phyloP scores from a whole-genome alignment of 1,140 invertebrate species.

The Scaptomyza graminum region DNA sequence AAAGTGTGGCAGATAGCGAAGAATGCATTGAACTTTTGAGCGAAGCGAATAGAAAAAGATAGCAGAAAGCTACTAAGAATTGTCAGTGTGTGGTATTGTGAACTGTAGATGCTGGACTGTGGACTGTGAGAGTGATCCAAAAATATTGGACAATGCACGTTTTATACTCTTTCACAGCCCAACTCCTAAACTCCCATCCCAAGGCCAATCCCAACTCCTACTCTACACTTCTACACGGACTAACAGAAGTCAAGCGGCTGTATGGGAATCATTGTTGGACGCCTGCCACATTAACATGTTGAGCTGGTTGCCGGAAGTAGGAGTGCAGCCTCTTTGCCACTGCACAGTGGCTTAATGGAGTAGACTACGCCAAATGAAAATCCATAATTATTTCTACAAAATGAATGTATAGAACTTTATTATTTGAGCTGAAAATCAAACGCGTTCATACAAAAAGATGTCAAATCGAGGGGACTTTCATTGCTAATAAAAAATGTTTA shows the following conservation, averaged over 20 bases:
- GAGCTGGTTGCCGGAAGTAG: slow-evolving; percentile 64
- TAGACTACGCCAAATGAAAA: no score
- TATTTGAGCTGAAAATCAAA: no score
- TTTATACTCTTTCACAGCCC: not conserved
- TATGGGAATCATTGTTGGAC: slow-evolving; percentile 41
- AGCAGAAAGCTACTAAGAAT: slow-evolving; percentile 34
- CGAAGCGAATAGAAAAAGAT: slow-evolving; percentile 11
- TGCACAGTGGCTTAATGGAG: slow-evolving; percentile 21
- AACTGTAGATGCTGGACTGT: no score
- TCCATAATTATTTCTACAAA: no score
- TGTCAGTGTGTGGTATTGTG: not conserved
- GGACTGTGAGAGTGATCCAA: slow-evolving; percentile 8
- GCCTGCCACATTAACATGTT: slow-evolving; percentile 73
- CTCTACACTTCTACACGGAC: not conserved
- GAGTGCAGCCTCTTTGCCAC: slow-evolving; percentile 27
- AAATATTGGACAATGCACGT: slow-evolving; percentile 54
- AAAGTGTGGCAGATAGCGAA: slow-evolving; percentile 40
- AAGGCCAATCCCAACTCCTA: not conserved
- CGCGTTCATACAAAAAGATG: no score
- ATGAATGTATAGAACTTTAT: no score
- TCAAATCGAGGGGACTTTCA: no score
- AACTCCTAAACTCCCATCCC: not conserved
- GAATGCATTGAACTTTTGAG: slow-evolving; percentile 69
- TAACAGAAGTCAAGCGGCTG: slow-evolving; percentile 36
- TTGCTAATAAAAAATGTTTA: no score